These are phyloP conservation scores for Sapajus apella DNA, from an alignment of 2,113 vertebrate species.

Conservation along the genomic window DNA sequence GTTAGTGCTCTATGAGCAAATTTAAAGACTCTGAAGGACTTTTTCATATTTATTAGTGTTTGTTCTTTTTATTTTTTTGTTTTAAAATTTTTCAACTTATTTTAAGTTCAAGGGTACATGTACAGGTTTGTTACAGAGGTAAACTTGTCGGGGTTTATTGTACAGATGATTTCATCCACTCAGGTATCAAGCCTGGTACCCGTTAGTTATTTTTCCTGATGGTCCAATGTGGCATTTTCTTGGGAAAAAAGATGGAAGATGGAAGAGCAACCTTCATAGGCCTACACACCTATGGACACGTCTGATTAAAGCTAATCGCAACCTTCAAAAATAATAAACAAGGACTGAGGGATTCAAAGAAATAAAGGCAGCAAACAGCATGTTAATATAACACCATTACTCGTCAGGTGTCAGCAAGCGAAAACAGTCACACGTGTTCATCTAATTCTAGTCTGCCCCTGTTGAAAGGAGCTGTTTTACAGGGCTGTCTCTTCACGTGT, in stretches of 20 bases:
- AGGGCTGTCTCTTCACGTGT: not conserved
- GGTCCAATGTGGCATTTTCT: not conserved
- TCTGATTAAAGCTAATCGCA: not conserved
- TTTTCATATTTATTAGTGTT: not conserved
- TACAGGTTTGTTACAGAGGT: no score
- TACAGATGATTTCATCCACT: no score
- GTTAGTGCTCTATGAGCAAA: not conserved
- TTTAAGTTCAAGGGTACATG: no score
- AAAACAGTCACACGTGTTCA: not conserved
- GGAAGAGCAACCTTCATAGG: not conserved
- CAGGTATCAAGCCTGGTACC: no score
- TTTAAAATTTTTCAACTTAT: no score
- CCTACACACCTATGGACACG: not conserved
- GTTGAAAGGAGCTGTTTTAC: not conserved
- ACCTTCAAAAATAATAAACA: not conserved
- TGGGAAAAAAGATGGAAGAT: not conserved
- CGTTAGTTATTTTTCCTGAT: not conserved
- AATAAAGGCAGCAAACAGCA: not conserved
- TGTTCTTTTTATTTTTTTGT: no score
- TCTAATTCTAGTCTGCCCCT: not conserved
- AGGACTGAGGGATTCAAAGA: not conserved
- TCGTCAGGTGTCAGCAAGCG: not conserved
- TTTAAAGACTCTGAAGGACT: not conserved
- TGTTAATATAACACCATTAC: not conserved
- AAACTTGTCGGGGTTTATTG: no score